phyloP scores from a whole-genome alignment of 64 coral and sea anemone species.

The Montipora foliosa region DNA sequence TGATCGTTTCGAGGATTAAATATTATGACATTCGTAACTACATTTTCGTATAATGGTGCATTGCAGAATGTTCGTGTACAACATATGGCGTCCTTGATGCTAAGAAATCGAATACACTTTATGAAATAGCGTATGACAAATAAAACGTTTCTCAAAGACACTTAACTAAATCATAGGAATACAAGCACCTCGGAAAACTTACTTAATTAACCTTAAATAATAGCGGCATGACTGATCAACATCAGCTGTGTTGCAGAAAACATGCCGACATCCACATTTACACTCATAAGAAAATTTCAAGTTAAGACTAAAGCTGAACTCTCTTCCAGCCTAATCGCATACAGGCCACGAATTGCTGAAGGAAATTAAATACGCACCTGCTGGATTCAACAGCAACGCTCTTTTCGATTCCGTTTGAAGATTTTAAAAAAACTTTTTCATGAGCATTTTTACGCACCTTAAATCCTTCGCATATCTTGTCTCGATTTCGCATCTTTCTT shows the following conservation, averaged over 20 bases:
- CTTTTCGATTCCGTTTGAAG: conserved; percentile 7
- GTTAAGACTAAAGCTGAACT: not conserved
- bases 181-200: not conserved
- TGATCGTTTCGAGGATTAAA: not conserved
- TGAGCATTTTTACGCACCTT: conserved; percentile 42
- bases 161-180: not conserved
- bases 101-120: not conserved
- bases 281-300: not conserved
- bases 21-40: not conserved
- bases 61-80: not conserved
- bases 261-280: not conserved
- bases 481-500: conserved; percentile 96
- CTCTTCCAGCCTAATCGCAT: not conserved
- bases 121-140: not conserved
- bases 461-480: conserved; percentile 94
- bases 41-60: not conserved
- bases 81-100: conserved; percentile 13
- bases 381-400: not conserved
- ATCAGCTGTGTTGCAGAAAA: conserved; percentile 26
- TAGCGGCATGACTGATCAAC: not conserved
- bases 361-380: not conserved
- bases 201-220: not conserved
- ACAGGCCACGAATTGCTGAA: not conserved
- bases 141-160: conserved; percentile 7
- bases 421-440: not conserved